Evolutionary conservation across 2,113 vertebrate species (phyloP), one percentile per base, ranked within the genome.

Genomic region (Arenaria interpres): DNA sequence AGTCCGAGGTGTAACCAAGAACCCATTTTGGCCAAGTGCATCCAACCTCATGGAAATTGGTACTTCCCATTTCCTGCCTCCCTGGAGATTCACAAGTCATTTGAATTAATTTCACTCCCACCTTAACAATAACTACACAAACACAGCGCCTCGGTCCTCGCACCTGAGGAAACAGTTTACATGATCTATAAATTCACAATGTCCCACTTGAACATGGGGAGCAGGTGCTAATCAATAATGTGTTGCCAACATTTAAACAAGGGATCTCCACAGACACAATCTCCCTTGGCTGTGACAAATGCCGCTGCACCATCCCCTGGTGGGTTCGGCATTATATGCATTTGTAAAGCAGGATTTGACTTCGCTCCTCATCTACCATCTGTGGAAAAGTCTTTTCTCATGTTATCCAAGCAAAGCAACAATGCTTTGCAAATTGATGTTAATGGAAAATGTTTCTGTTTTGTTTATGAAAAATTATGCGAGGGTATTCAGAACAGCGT

Each of bases 101-200:
- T 96, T 72, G 72, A 95, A 80, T 73, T 83, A 89, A 97, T 95
- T 95, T 97, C 56, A 76, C 74, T 96, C 59, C 84, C 84, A 85
- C 71, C 16, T 62, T 72, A 92, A 87, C 77, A 89, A 75, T 86
- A 78, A 91, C 63, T 73, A 46, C 11, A 3, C 88, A 77, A 90
- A 86, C 46, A 73, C 60, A 74, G 48, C 66, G 82, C 66, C 59
- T 87, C 14, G 0, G 46, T 53, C 71, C 87, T 79, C 91, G 96
- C 96, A 97, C 97, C 96, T 97, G 95, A 96, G 77, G 95, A 97
- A 97, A 96, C 63, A 94, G 89, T 97, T 91, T 92, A 92, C 66
- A 88, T 25, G 62, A 89, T 89, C 89, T 80, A 82, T 95, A 97
- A 96, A 96, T 84, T 85, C 81, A 96, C 56, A 95, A 73, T 85